phyloP scores from a whole-genome alignment of 2,797 vertebrate species.

The Anabas testudineus region DNA sequence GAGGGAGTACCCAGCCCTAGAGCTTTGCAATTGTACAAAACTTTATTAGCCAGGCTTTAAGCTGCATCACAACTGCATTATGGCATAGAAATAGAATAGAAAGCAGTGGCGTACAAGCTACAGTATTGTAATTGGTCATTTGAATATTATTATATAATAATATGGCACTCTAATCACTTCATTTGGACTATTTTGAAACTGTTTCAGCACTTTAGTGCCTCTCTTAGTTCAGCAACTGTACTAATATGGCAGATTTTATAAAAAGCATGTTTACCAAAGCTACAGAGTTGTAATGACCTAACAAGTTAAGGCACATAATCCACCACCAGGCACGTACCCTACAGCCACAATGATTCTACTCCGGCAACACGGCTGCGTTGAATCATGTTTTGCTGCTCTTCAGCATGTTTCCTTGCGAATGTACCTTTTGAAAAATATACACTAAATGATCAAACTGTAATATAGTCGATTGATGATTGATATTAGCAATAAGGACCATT shows the following conservation, averaged over 20 bases:
- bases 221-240: not conserved
- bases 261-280: slow-evolving; percentile 7
- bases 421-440: not conserved
- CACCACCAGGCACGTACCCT: not conserved
- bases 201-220: not conserved
- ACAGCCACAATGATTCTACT: not conserved
- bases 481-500: too few relatives aligned
- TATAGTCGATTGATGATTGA: too few relatives aligned
- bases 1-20: slow-evolving; percentile 55
- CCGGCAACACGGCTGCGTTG: too few relatives aligned
- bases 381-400: not conserved
- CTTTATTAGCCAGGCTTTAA: slow-evolving; percentile 65
- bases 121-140: slow-evolving; percentile 39
- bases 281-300: not conserved
- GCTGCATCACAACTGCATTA: slow-evolving; percentile 60
- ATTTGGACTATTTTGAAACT: slow-evolving; percentile 16
- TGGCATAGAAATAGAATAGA: slow-evolving; percentile 61
- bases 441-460: not conserved
- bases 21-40: slow-evolving; percentile 53
- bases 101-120: slow-evolving; percentile 29
- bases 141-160: slow-evolving; percentile 9
- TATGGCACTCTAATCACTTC: slow-evolving; percentile 17
- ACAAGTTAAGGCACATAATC: not conserved
- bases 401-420: not conserved
- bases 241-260: not conserved